Evolutionary conservation across 2,113 vertebrate species (phyloP).

Genomic region (Canis aureus): DNA sequence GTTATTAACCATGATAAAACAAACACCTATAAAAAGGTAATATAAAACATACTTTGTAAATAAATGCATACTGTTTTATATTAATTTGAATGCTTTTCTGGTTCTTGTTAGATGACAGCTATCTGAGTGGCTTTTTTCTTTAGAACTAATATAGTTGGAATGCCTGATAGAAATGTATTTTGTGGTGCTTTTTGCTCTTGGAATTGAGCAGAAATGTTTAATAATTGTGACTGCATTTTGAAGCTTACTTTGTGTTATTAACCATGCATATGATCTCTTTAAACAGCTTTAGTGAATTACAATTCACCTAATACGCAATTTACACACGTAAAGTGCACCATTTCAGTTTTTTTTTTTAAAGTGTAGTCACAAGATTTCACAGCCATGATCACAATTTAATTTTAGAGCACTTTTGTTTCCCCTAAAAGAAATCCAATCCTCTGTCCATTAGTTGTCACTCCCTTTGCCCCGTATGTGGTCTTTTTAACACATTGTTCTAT

Average conservation of each 20-base stretch:
- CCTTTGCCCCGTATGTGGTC: not conserved
- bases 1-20: not conserved
- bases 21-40: not conserved
- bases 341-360: not conserved
- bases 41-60: slow-evolving; percentile 12
- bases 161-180: not conserved
- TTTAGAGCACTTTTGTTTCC: not conserved
- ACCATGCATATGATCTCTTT: not conserved
- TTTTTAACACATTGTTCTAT: not conserved
- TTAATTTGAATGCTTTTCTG: not conserved
- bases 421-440: not conserved
- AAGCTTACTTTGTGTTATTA: not conserved
- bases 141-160: not conserved
- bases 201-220: slow-evolving; percentile 55
- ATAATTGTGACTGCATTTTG: not conserved
- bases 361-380: not conserved
- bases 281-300: not conserved
- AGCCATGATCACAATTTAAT: not conserved
- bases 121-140: not conserved
- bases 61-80: not conserved
- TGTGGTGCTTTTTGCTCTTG: not conserved
- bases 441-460: not conserved
- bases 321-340: not conserved
- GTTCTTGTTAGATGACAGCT: not conserved
- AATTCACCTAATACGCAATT: not conserved